Evolutionary conservation across 2,113 vertebrate genomes (phyloP), one percentile per base, ranked within the genome.

Genomic region (Callopanchax toddi): DNA sequence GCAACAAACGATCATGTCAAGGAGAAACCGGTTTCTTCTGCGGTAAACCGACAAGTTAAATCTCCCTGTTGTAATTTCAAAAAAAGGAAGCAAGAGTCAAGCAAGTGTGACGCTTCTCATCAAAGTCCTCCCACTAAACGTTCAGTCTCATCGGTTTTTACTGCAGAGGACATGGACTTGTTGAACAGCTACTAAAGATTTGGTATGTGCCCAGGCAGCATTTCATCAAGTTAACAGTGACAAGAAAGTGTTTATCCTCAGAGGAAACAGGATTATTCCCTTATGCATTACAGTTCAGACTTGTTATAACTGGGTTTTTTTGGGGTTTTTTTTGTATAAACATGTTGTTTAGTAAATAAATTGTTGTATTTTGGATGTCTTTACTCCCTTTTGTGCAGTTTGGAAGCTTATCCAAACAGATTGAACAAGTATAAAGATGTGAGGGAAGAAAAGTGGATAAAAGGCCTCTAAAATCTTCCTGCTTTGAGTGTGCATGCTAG

Each of bases 151-250:
- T 86, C 91, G n/a, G 75, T 87, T 75, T 83, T 97, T 17, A 85
- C 92, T 23, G 74, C 87, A 50, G 93, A 95, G 66, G 96, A 99
- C 82, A 89, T 94, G 85, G 92, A 96, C 68, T 87, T 98, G 71
- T 79, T 99, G 80, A 94, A 96, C 83, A 94, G 91, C 74, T 99
- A 98, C 69, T 98, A 21, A 42, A 34, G 16, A 42, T 90, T 95
- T 37, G 6, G 29, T 8, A 3, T 59, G 4, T 0, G 3, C 7
- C 11, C 3, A 0, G 10, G 49, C 44, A 48, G 15, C 26, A 50
- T 48, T 60, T 17, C 15, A 16, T 5, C 9, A 18, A 20, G 42
- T 9, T 44, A 6, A 54, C n/a, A 20, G 22, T 6, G 18, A 36
- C 2, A 2, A 10, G 5, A 23, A 9, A 16, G 18, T 16, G 23